Evolutionary conservation across 1,140 invertebrate species (phyloP).

Genomic region (Megathymus violae): DNA sequence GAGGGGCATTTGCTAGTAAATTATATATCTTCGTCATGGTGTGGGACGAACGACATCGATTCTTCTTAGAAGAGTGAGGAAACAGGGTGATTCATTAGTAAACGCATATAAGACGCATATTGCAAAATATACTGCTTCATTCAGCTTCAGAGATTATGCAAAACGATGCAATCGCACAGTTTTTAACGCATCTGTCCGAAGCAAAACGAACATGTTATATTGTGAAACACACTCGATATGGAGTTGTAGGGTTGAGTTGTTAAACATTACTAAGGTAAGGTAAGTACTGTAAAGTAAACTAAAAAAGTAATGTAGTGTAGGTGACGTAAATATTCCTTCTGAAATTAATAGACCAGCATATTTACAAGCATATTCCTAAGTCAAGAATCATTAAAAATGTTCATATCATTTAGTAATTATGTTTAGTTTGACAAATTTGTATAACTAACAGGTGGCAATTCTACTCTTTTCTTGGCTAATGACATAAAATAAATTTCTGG

Average conservation of each 20-base stretch:
- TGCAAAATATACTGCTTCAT: constrained; percentile 40
- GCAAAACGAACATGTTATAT: constrained; percentile 19
- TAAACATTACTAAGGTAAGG: not conserved
- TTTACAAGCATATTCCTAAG: too few species aligned
- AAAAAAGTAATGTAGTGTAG: not conserved
- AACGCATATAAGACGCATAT: constrained; percentile 50
- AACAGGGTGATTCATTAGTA: constrained; percentile 63
- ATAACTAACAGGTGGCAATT: too few species aligned
- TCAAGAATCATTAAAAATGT: too few species aligned
- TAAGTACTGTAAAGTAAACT: too few species aligned
- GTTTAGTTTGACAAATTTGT: too few species aligned
- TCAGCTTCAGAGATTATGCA: constrained; percentile 35
- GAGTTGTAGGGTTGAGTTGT: not conserved
- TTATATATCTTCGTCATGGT: constrained; percentile 57
- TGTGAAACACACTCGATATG: constrained; percentile 20
- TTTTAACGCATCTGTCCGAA: constrained; percentile 19
- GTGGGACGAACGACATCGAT: constrained; percentile 60
- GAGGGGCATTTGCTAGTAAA: too few species aligned
- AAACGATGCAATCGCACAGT: constrained; percentile 27
- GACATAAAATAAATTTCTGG: too few species aligned
- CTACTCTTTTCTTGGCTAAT: too few species aligned
- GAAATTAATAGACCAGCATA: too few species aligned
- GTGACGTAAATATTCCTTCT: not conserved
- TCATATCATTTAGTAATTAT: too few species aligned
- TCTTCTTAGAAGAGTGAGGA: constrained; percentile 64